Base-by-base conservation (phyloP, 2,888 invertebrate genomes). In the Watsonalla cultraria region DNA sequence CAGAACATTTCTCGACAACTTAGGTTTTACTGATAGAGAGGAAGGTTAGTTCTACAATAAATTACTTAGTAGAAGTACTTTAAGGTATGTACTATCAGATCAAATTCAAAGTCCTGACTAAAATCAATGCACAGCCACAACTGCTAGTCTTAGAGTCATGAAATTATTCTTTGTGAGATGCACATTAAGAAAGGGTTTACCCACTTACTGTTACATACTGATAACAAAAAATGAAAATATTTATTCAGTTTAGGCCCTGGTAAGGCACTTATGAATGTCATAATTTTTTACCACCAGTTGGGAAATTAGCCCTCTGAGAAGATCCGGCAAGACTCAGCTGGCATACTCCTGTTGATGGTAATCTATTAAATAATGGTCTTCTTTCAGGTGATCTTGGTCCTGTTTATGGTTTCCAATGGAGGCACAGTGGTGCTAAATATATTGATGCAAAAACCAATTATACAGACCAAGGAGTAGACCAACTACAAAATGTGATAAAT, bases 401-500 rank as follows among this genome's bases (percentile, higher is more conserved):
- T 0, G 94, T 99, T 1, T 99, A 99, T 90, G 99, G 99, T 0
- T 99, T 99, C 76, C 99, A 99, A 80, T 99, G 99, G 99, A 93
- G 99, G 55, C 98, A 99, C 79, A 98, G 95, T 88, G 99, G 99
- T 14, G 98, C 99, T 0, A 89, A 95, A 68, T 99, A 99, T 81
- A 86, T 92, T 50, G 93, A 95, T 66, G 95, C 96, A 91, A 92
- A 95, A 62, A 92, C 95, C 15, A 95, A 98, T 82, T 99, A 99
- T 76, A 92, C 88, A 2, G 94, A 94, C 54, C 83, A 93, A 86
- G 99, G 99, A n/a, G 91, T 98, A 45, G 99, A 99, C 84, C 99
- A 99, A 82, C 85, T 99, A 35, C 88, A 93, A 60, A 92, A 94
- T 64, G 92, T 98, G 11, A 97, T 99, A 60, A 77, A 96, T 4